A percentile compares a stretch with the other conserved stretches of the same genome.
Conservation (phyloP, 1,140 invertebrate genomes). For the Drosophila bifasciata region DNA sequence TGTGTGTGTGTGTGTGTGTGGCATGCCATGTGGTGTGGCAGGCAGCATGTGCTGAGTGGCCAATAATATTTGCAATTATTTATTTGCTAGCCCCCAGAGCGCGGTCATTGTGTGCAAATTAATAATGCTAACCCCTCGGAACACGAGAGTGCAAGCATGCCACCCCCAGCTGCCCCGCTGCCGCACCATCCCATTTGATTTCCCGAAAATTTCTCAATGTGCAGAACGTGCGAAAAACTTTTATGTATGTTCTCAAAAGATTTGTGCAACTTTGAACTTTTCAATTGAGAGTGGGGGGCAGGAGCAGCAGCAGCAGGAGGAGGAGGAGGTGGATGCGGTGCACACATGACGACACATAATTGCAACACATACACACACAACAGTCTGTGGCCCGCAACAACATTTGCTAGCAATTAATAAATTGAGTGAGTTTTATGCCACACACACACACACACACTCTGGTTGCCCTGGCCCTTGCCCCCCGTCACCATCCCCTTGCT, state of each 20-base stretch:
- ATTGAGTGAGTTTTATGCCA: constrained; percentile 37
- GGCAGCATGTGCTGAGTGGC: constrained; percentile 71
- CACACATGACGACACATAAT: constrained; percentile 66
- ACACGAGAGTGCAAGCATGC: background rate
- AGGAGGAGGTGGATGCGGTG: constrained; percentile 1
- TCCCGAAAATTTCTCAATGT: constrained; percentile 22
- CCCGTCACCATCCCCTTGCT: constrained; percentile 4
- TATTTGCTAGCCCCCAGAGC: constrained; percentile 59
- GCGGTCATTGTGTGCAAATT: constrained; percentile 58
- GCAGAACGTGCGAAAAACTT: constrained; percentile 78
- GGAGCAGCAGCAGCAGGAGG: no score
- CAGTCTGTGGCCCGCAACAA: constrained; percentile 44
- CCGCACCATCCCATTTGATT: background rate
- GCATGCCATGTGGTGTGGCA: no score
- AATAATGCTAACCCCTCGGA: constrained; percentile 48
- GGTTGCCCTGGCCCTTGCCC: background rate
- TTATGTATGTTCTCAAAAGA: constrained; percentile 73
- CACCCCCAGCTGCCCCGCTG: background rate
- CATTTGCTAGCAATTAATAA: constrained; percentile 80
- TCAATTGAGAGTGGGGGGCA: background rate
- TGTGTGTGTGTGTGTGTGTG: constrained; percentile 42
- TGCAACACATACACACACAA: constrained; percentile 32
- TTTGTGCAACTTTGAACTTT: constrained; percentile 79
- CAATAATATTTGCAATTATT: constrained; percentile 82
- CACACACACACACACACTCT: background rate